Evolutionary conservation across 2,797 vertebrate genomes (phyloP).

Genomic region (Chromis chromis): DNA sequence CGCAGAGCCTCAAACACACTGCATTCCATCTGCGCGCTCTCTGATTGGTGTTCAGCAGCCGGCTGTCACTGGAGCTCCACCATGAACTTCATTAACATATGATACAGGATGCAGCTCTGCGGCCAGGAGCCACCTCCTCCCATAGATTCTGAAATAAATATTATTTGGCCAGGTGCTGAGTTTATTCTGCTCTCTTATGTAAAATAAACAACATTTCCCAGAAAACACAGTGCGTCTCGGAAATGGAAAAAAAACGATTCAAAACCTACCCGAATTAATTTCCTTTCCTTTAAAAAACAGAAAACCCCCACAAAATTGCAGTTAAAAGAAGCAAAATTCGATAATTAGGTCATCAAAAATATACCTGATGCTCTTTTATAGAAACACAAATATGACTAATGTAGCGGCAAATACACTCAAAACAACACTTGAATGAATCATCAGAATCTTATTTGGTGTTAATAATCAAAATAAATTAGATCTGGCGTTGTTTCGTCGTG

Average conservation of each 20-base stretch:
- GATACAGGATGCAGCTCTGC: slow-evolving; percentile 67
- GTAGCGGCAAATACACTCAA: too few species aligned
- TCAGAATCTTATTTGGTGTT: background rate
- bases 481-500: slow-evolving; percentile 6
- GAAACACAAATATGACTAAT: background rate
- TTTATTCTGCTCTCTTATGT: background rate
- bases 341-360: background rate
- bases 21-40: slow-evolving; percentile 70
- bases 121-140: slow-evolving; percentile 55
- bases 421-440: too few species aligned
- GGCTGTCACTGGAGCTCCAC: slow-evolving; percentile 81
- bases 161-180: background rate
- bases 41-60: slow-evolving; percentile 83
- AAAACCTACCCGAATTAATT: too few species aligned
- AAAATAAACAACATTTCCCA: background rate
- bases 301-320: background rate
- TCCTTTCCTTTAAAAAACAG: too few species aligned
- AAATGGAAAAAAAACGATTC: background rate
- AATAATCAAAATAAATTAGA: background rate
- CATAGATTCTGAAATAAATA: slow-evolving; percentile 32
- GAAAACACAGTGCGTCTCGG: background rate
- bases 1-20: slow-evolving; percentile 74
- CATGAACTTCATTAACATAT: slow-evolving; percentile 83
- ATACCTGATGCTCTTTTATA: background rate
- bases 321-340: background rate